Base-by-base conservation (phyloP, 2,797 vertebrate genomes). In the Pseudomugil tenellus region DNA sequence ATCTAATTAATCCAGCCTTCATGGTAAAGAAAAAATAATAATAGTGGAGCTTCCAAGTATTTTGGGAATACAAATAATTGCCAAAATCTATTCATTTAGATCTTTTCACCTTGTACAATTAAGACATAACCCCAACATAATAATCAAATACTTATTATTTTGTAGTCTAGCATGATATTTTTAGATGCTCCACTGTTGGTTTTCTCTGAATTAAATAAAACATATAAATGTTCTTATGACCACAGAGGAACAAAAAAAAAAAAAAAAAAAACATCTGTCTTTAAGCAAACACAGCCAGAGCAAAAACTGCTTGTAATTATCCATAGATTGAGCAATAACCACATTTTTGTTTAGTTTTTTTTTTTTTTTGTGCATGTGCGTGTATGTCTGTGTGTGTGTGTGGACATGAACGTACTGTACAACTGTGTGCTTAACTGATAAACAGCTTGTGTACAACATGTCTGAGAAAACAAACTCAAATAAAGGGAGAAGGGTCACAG, bases 401-500 rank as follows among this genome's bases (percentile, higher is more conserved):
- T n/a, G n/a, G n/a, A n/a, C n/a, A n/a, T n/a, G n/a, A n/a, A n/a
- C n/a, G n/a, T n/a, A n/a, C n/a, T 58, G 35, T 58, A 35, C 41
- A 46, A n/a, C 11, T 65, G 16, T 25, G 28, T 4, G 21, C 9
- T 19, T 56, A 25, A 10, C 19, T 49, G 37, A 49, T 48, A 14
- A 76, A 61, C 67, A 71, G 57, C 59, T 68, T 83, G 32, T 34
- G 17, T 14, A 59, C 35, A 74, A 72, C 81, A 53, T 77, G 77
- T 71, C 55, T 61, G 3, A 25, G 65, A 66, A 56, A 77, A 63
- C 25, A 77, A 43, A 65, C 29, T 53, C 37, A 34, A 29, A 55
- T n/a, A 52, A 39, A 52, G 19, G 17, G 28, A 31, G 9, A 9
- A 7, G 69, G 68, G 57, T 72, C 59, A 71, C 17, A 64, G 57